Evolutionary conservation across 2,888 invertebrate species (phyloP), one percentile per base, ranked within the genome.

Genomic region (Andrena haemorrhoa): DNA sequence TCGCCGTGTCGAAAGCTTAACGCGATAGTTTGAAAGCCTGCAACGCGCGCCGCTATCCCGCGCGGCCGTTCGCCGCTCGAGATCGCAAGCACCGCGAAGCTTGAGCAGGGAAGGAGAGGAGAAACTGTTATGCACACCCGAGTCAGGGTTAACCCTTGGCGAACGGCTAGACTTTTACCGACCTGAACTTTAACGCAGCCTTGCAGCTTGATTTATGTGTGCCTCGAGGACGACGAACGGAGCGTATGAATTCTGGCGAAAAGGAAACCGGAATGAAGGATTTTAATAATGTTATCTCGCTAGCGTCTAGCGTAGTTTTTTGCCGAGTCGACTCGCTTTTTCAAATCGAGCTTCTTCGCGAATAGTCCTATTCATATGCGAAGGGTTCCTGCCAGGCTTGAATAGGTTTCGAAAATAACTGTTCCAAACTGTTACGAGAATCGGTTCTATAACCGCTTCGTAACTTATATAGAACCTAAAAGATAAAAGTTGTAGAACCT

Each of bases 131-230:
- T 26, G 49, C 29, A n/a, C 49, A 29, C 49, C 23, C 10, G 26
- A 29, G 65, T 31, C 49, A 26, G 8, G 47, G 49, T 26, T 41
- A 64, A 41, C 64, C 26, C 41, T 41, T 64, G 23, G 41, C 26
- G 64, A 41, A 26, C 41, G n/a, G 10, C 2, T 12, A n/a, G 8
- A 49, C 65, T 49, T 65, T 49, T 49, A 65, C 47, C 47, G 69
- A 4, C 7, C 35, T 51, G 51, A 53, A 66, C 51, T 69, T 69
- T 41, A 41, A 10, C 69, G 69, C n/a, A 29, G 58, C 31, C 7
- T 51, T 10, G 51, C 26, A 4, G 20, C 20, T 41, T 41, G 69
- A 69, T 58, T 69, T 69, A 69, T n/a, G 31, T 4, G 29, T 10
- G 10, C 49, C 8, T 20, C 23, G 56, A 26, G 10, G 26, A 26